Evolutionary conservation across 2,797 vertebrate genomes (phyloP).

Genomic region (Onychomys torridus): DNA sequence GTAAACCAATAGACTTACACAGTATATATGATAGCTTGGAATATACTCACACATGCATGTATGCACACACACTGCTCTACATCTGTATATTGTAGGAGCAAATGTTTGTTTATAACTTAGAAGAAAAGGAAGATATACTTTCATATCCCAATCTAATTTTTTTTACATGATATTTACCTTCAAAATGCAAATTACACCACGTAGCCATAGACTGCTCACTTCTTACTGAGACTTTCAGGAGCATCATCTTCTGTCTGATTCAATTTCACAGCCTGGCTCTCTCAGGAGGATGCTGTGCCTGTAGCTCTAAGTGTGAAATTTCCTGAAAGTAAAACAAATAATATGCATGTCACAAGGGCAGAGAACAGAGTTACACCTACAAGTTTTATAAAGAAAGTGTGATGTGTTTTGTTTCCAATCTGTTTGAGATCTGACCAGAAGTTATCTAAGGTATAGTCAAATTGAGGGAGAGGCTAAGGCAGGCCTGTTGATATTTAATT

Average conservation of each 20-base stretch:
- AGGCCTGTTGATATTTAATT: neutral
- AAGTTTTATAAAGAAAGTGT: neutral
- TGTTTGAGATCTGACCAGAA: neutral
- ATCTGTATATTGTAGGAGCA: neutral
- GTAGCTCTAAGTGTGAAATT: neutral
- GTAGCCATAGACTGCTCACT: neutral
- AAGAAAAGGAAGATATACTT: neutral
- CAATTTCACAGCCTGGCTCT: neutral
- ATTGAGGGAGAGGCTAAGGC: neutral
- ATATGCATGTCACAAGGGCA: neutral
- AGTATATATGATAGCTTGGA: neutral
- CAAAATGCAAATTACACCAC: neutral
- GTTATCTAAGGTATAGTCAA: neutral
- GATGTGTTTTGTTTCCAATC: neutral
- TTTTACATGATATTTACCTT: slow-evolving; percentile 8
- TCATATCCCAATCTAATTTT: neutral
- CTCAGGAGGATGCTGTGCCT: neutral
- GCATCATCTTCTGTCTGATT: neutral
- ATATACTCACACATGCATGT: neutral
- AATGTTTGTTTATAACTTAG: neutral
- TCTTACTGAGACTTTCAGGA: neutral
- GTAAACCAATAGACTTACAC: neutral
- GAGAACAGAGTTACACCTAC: neutral
- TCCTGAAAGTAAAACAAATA: neutral
- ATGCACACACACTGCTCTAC: neutral